phyloP scores from a whole-genome alignment of 1,140 invertebrate genomes.

The Anastrepha obliqua region DNA sequence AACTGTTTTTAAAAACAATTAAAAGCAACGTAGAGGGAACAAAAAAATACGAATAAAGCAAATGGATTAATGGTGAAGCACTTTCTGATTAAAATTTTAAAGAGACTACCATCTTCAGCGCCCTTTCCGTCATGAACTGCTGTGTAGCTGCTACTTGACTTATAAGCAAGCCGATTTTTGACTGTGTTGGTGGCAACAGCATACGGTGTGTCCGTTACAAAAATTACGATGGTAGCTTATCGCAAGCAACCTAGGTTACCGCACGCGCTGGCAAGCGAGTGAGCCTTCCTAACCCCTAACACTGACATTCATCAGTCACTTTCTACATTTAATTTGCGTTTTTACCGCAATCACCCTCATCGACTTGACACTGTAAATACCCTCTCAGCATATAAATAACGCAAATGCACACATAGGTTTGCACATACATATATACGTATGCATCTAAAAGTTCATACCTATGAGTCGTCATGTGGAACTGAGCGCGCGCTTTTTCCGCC shows the following conservation, averaged over 20 bases:
- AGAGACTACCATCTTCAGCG: neutral
- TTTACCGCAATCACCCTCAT: slow-evolving; percentile 48
- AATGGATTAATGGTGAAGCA: neutral
- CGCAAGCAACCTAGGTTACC: slow-evolving; percentile 1
- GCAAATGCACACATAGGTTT: neutral
- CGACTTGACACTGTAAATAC: neutral
- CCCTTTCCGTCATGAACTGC: neutral
- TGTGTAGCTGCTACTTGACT: neutral
- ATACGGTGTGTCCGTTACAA: slow-evolving; percentile 55
- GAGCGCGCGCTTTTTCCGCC: slow-evolving; percentile 42
- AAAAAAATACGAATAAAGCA: neutral
- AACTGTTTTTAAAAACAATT: neutral
- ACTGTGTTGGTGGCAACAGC: neutral
- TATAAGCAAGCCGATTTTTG: neutral
- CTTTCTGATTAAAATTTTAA: neutral
- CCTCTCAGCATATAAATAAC: neutral
- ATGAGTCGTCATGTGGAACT: slow-evolving; percentile 48
- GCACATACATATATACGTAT: neutral
- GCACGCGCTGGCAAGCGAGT: neutral
- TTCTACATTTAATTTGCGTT: slow-evolving; percentile 11
- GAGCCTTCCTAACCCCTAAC: slow-evolving; percentile 40
- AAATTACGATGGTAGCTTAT: slow-evolving; percentile 53
- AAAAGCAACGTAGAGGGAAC: neutral
- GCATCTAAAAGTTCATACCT: neutral
- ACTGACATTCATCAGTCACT: slow-evolving; percentile 45